These are phyloP conservation scores for Peucedramus taeniatus DNA, from an alignment of 2,113 vertebrate species.

Conservation along the genomic window DNA sequence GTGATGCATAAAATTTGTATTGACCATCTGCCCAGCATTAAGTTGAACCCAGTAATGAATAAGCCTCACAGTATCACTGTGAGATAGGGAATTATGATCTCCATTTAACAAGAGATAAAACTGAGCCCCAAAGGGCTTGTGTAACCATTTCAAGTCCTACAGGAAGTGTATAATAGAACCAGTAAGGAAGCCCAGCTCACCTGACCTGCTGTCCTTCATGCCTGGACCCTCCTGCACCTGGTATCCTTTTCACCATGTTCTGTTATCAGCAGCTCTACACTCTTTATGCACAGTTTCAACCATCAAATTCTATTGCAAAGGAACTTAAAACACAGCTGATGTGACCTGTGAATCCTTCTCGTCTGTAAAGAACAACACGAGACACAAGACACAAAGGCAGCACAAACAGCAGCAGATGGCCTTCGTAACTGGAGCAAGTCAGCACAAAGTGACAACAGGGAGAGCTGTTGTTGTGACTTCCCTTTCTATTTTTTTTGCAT, in stretches of 20 bases:
- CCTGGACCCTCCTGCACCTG: not conserved
- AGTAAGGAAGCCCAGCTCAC: not conserved
- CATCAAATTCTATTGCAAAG: not conserved
- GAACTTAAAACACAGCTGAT: not conserved
- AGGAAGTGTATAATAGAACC: not conserved
- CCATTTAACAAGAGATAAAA: not conserved
- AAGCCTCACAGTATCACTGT: not conserved
- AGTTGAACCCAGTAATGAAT: not conserved
- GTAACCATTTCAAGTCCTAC: not conserved
- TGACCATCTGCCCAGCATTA: not conserved
- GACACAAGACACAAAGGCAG: not conserved
- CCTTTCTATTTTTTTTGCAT: not conserved
- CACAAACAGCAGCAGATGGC: not conserved
- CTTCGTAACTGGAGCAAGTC: not conserved
- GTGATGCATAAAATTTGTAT: conserved; percentile 26
- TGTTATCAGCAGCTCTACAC: not conserved
- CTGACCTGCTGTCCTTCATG: not conserved
- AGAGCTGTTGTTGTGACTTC: not conserved
- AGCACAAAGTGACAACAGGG: not conserved
- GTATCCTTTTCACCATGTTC: not conserved
- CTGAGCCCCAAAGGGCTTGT: not conserved
- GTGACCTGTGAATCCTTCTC: not conserved
- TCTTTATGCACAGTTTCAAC: not conserved
- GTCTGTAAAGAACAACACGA: not conserved
- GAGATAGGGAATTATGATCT: not conserved